Conservation (phyloP, 23 tunicate genomes). For the Trididemnum nubilum region DNA sequence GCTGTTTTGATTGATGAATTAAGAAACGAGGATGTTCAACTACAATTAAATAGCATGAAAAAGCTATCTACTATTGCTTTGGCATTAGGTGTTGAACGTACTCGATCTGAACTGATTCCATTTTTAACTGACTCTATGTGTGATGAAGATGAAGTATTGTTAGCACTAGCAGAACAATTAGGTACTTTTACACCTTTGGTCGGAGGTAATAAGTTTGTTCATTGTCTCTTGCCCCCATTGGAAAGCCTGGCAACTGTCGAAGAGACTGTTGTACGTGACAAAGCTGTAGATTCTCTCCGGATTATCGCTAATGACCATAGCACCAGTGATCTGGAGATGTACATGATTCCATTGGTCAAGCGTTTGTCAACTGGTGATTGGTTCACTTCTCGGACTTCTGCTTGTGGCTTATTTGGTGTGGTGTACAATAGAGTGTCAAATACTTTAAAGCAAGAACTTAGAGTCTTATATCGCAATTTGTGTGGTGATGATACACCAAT, state of each 20-base stretch:
- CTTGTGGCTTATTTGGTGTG: conserved; percentile 93
- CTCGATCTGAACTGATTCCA: conserved; percentile 96
- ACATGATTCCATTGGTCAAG: conserved; percentile 89
- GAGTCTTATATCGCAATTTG: conserved; percentile 64
- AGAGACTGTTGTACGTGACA: conserved; percentile 85
- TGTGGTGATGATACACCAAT: conserved; percentile 99
- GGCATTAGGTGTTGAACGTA: conserved; percentile 96
- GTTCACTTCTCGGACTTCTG: conserved; percentile 98
- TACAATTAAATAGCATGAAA: conserved; percentile 84
- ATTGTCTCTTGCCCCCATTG: conserved; percentile 80
- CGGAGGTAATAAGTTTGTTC: conserved; percentile 76
- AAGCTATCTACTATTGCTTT: conserved; percentile 96
- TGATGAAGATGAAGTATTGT: conserved; percentile 96
- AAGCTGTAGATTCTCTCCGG: conserved; percentile 94
- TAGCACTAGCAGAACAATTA: conserved; percentile 92
- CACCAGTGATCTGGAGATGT: conserved; percentile 76
- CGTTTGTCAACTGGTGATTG: conserved; percentile 94
- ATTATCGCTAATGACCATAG: conserved; percentile 74
- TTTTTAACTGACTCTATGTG: conserved; percentile 97
- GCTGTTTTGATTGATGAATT: conserved; percentile 98
- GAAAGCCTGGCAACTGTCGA: conserved; percentile 86
- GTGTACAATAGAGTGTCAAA: conserved; percentile 58
- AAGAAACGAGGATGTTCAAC: conserved; percentile 96
- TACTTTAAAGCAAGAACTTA: conserved; percentile 68
- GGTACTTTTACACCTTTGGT: conserved; percentile 84